Evolutionary conservation across 2,888 invertebrate species (phyloP).

Genomic region (Hypselothyrea guttata): DNA sequence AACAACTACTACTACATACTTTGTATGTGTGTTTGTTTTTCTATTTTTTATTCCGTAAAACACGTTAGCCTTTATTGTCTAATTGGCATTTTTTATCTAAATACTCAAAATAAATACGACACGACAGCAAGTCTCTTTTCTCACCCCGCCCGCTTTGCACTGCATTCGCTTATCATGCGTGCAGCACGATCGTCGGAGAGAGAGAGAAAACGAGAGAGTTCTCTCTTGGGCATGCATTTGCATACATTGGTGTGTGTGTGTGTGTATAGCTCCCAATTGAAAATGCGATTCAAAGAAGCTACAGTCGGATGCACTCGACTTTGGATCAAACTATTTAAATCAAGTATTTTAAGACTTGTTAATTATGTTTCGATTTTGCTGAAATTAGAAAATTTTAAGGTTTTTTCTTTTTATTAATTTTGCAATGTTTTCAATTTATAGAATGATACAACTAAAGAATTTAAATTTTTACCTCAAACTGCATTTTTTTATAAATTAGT

Average conservation of each 20-base stretch:
- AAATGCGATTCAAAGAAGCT: too few species aligned
- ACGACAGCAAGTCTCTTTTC: background rate
- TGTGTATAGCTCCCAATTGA: conserved; percentile 18
- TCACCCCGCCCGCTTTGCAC: background rate
- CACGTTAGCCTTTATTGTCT: conserved; percentile 54
- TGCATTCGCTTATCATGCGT: conserved; percentile 20
- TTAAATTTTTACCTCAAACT: too few species aligned
- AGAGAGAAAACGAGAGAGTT: background rate
- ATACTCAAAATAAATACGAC: conserved; percentile 14
- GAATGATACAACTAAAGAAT: too few species aligned
- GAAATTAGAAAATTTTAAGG: too few species aligned
- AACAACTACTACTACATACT: conserved; percentile 5
- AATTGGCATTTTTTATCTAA: conserved; percentile 37
- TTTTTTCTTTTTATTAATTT: too few species aligned
- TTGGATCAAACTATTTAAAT: too few species aligned
- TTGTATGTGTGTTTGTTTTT: conserved; percentile 9
- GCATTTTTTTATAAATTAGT: too few species aligned
- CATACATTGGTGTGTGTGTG: background rate
- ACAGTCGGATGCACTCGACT: too few species aligned
- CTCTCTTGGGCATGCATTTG: background rate
- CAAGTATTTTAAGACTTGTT: too few species aligned
- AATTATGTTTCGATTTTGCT: too few species aligned
- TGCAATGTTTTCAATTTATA: too few species aligned
- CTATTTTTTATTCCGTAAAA: too few species aligned
- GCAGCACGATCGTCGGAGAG: background rate